phyloP scores from a whole-genome alignment of 37 sponge, comb jelly and placozoan species.

The Ianthella basta region DNA sequence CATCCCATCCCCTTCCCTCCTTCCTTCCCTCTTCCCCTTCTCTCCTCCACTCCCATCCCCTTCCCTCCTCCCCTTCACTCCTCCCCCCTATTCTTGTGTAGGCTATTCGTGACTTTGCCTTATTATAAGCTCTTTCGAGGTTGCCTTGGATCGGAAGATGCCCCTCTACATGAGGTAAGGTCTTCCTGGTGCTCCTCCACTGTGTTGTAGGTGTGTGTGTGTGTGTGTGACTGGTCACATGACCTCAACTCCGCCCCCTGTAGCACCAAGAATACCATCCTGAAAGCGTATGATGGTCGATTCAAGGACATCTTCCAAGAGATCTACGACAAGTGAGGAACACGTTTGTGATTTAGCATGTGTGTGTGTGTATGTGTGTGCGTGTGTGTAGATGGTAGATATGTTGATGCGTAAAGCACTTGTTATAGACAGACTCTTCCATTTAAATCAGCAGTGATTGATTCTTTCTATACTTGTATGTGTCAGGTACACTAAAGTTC shows the following conservation, averaged over 20 bases:
- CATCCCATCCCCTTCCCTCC: background rate
- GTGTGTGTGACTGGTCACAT: slow-evolving; percentile 3
- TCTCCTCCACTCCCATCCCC: background rate
- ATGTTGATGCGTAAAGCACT: too few relatives aligned
- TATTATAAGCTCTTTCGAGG: slow-evolving; percentile 89
- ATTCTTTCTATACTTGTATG: too few relatives aligned
- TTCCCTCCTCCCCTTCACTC: background rate
- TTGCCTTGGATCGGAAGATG: slow-evolving; percentile 84
- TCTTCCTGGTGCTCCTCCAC: too few relatives aligned
- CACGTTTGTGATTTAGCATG: background rate
- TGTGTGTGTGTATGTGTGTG: background rate
- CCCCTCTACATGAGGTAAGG: slow-evolving; percentile 87
- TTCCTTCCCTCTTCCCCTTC: background rate
- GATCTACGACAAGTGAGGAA: slow-evolving; percentile 72
- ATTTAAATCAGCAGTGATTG: too few relatives aligned
- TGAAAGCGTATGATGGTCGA: slow-evolving; percentile 92
- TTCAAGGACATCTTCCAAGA: slow-evolving; percentile 95
- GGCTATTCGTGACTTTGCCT: slow-evolving; percentile 93
- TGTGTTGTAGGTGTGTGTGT: background rate
- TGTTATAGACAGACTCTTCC: too few relatives aligned
- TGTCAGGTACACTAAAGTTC: too few relatives aligned
- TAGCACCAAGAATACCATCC: slow-evolving; percentile 95
- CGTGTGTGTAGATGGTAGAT: too few relatives aligned
- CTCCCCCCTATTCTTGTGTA: slow-evolving; percentile 7
- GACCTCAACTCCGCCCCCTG: background rate